Evolutionary conservation across 2,888 invertebrate genomes (phyloP).

Genomic region (Suillia variegata): DNA sequence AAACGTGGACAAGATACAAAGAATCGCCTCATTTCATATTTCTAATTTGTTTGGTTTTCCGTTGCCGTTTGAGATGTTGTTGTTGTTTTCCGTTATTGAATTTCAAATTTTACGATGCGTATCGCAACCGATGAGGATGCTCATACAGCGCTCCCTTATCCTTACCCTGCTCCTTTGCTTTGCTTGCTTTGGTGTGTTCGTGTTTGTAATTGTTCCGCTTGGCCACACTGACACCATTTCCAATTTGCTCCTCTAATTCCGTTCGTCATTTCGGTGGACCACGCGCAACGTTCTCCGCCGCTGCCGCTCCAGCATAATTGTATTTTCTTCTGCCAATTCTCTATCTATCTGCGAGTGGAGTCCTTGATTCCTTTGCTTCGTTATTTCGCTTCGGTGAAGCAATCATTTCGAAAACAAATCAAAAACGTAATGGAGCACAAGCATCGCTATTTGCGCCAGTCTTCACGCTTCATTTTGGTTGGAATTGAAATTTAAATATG

Average conservation of each 20-base stretch:
- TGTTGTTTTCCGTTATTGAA: no score
- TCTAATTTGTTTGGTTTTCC: neutral
- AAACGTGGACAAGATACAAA: no score
- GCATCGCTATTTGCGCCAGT: constrained; percentile 45
- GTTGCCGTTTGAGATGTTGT: neutral
- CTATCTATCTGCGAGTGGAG: no score
- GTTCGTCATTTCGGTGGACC: neutral
- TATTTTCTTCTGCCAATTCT: no score
- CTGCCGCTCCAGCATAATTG: no score
- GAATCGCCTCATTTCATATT: neutral
- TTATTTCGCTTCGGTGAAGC: constrained; percentile 18
- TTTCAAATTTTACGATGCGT: no score
- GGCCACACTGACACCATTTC: constrained; percentile 17
- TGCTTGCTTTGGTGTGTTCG: neutral
- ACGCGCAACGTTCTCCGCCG: neutral
- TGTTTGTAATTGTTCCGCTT: constrained; percentile 16
- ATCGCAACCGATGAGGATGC: no score
- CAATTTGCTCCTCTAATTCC: neutral
- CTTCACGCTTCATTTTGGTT: constrained; percentile 47
- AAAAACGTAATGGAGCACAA: constrained; percentile 51
- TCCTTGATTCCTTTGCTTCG: neutral
- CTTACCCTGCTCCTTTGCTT: neutral
- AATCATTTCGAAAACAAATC: constrained; percentile 43
- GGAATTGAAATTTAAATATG: constrained; percentile 45
- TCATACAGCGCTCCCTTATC: no score